phyloP scores from a whole-genome alignment of 2,113 vertebrate species.

The Copsychus sechellarum region DNA sequence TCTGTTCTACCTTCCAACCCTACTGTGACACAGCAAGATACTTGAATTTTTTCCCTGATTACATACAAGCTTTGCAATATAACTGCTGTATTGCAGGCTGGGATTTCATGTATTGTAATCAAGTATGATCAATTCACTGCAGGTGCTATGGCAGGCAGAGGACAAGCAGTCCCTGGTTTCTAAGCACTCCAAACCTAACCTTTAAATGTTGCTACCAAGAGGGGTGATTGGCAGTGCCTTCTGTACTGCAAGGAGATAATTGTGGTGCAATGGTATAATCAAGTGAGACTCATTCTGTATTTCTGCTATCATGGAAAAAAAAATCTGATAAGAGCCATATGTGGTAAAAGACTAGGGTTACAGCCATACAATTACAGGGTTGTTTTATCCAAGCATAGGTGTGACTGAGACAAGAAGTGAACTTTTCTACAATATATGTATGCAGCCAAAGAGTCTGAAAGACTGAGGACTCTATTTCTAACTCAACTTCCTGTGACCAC shows the following conservation, averaged over 20 bases:
- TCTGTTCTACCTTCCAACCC: constrained; percentile 5
- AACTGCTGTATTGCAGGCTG: constrained; percentile 20
- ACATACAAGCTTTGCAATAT: constrained; percentile 12
- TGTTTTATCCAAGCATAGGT: neutral
- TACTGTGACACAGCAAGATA: constrained; percentile 25
- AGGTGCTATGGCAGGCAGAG: constrained; percentile 17
- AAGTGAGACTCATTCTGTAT: constrained; percentile 8
- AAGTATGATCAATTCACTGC: constrained; percentile 55
- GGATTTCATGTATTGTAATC: constrained; percentile 56
- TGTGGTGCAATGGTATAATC: constrained; percentile 12
- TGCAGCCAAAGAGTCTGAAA: neutral
- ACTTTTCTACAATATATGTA: neutral
- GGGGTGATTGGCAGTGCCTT: constrained; percentile 30
- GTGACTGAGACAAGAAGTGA: neutral
- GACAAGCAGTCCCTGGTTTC: neutral
- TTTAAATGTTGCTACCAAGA: neutral
- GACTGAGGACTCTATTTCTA: neutral
- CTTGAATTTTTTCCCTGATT: constrained; percentile 33
- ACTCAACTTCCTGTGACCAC: neutral
- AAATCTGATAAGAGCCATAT: neutral
- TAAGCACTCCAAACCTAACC: neutral
- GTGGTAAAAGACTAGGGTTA: constrained; percentile 28
- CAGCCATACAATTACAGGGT: neutral
- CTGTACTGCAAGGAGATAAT: constrained; percentile 2
- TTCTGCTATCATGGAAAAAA: neutral